Percentiles rank a stretch among this genome's conserved stretches.
Conservation (phyloP, 2,113 vertebrate genomes). For the Prietella phreatophila region DNA sequence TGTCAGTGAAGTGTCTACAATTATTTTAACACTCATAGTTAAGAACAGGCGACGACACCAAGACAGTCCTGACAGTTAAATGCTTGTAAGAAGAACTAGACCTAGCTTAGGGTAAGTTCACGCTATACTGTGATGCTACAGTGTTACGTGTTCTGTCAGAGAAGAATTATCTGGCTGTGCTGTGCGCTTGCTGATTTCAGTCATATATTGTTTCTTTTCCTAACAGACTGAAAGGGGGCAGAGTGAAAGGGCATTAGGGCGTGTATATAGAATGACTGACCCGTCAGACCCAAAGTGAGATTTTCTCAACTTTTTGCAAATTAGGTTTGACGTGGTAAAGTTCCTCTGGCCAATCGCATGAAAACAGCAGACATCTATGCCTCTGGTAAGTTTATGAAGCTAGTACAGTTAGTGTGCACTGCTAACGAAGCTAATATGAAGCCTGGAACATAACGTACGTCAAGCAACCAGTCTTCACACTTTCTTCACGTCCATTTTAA, state of each 20-base stretch:
- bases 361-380: too few species aligned
- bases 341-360: too few species aligned
- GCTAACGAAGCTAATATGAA: too few species aligned
- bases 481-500: too few species aligned
- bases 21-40: background rate
- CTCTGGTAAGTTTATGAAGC: too few species aligned
- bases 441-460: too few species aligned
- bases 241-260: background rate
- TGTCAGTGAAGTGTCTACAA: background rate
- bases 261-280: background rate
- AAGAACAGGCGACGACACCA: background rate
- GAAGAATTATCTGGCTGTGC: background rate
- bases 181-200: background rate
- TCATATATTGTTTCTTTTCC: background rate
- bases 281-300: background rate
- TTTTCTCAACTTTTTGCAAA: background rate
- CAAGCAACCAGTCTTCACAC: too few species aligned
- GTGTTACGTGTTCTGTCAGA: too few species aligned
- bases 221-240: background rate
- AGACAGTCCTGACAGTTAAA: background rate
- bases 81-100: background rate
- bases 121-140: background rate
- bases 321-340: background rate
- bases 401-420: too few species aligned
- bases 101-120: background rate